Evolutionary conservation across 2,797 vertebrate species (phyloP).

Genomic region (Eospalax fontanierii): DNA sequence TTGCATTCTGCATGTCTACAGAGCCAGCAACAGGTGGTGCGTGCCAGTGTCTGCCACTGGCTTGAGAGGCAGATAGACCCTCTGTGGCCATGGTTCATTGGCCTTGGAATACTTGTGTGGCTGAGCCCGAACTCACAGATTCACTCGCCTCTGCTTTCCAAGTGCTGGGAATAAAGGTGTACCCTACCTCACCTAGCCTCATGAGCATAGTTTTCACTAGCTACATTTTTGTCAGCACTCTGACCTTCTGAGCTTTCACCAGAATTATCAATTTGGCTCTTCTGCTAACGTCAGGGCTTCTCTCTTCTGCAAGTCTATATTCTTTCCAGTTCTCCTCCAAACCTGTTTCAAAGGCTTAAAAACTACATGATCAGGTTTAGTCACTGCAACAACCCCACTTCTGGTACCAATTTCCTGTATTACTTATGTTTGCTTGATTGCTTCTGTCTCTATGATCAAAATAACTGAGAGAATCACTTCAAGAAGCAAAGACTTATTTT

Average conservation of each 20-base stretch:
- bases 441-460: neutral
- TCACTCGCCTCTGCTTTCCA: too few species aligned
- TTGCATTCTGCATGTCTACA: too few species aligned
- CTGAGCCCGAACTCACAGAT: neutral
- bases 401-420: neutral
- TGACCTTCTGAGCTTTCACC: neutral
- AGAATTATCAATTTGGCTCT: neutral
- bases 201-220: neutral
- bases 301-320: neutral
- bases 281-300: neutral
- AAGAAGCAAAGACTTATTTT: neutral
- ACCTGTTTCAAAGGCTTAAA: neutral
- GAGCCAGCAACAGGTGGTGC: too few species aligned
- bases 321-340: neutral
- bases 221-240: neutral
- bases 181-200: neutral
- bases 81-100: neutral
- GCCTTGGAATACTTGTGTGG: neutral
- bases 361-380: neutral
- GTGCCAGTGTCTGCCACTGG: too few species aligned
- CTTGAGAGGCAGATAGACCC: too few species aligned
- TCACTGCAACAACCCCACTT: neutral
- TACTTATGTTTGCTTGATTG: neutral
- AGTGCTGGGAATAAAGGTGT: too few species aligned
- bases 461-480: neutral